phyloP scores from a whole-genome alignment of 1,140 invertebrate genomes.

The Lethocerus indicus region DNA sequence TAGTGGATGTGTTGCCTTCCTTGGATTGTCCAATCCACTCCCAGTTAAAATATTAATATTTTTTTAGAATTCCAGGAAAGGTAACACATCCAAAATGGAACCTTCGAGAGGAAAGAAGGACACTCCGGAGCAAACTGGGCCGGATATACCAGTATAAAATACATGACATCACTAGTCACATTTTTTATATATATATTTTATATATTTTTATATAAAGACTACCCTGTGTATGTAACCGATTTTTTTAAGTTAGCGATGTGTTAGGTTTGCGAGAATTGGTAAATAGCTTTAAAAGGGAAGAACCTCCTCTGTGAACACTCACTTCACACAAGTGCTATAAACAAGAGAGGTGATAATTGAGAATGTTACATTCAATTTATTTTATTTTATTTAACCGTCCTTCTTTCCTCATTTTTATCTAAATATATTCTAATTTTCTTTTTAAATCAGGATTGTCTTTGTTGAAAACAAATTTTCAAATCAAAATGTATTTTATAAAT shows the following conservation, averaged over 20 bases:
- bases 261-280: neutral
- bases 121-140: neutral
- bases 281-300: constrained; percentile 5
- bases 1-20: neutral
- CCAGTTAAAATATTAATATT: neutral
- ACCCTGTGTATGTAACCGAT: neutral
- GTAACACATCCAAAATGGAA: neutral
- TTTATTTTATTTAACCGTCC: constrained; percentile 1
- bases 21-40: neutral
- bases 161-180: constrained; percentile 7
- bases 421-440: neutral
- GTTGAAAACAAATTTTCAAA: neutral
- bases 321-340: constrained; percentile 1
- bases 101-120: constrained; percentile 5
- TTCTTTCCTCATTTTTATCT: constrained; percentile 11
- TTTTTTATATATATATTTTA: constrained; percentile 5
- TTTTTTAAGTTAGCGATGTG: neutral
- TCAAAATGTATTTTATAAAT: constrained; percentile 1
- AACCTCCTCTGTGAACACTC: neutral
- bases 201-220: constrained; percentile 1
- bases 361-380: neutral
- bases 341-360: neutral
- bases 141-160: constrained; percentile 4
- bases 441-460: constrained; percentile 4
- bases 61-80: neutral